These are phyloP conservation scores for Elgaria multicarinata DNA, from an alignment of 2,113 vertebrate genomes.

Conservation along the genomic window DNA sequence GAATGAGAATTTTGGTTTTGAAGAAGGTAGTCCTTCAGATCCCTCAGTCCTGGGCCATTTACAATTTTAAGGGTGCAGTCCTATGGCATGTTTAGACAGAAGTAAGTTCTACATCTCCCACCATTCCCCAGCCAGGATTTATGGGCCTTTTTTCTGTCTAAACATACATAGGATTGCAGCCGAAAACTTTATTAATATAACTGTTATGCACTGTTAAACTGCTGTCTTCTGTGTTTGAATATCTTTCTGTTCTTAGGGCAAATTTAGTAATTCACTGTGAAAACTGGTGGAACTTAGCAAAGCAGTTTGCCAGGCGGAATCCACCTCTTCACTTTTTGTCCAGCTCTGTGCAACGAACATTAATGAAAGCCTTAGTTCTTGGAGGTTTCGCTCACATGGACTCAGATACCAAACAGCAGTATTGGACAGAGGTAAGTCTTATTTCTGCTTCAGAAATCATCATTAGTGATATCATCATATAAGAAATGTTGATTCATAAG, in stretches of 20 bases:
- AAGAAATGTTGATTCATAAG: neutral
- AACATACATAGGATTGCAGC: no score
- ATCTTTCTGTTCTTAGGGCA: conserved; percentile 79
- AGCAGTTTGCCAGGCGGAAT: conserved; percentile 94
- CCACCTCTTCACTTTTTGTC: conserved; percentile 95
- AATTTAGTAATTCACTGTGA: conserved; percentile 98
- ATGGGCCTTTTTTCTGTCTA: no score
- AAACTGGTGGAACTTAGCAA: conserved; percentile 98
- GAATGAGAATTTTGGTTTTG: neutral
- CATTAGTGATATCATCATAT: neutral
- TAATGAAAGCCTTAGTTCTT: conserved; percentile 98
- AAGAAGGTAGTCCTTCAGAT: neutral
- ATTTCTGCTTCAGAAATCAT: conserved; percentile 1
- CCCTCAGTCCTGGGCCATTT: neutral
- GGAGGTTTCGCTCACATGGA: conserved; percentile 99
- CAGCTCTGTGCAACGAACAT: conserved; percentile 92
- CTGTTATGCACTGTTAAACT: neutral
- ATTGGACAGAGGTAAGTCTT: conserved; percentile 94
- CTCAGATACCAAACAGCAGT: conserved; percentile 95
- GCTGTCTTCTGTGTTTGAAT: conserved; percentile 3
- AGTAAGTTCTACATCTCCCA: no score
- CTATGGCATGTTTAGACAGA: no score
- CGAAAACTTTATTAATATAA: neutral
- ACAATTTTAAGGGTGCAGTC: neutral
- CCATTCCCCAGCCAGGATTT: no score